Evolutionary conservation across 2,113 vertebrate species (phyloP).

Genomic region (Oxyruncus cristatus): DNA sequence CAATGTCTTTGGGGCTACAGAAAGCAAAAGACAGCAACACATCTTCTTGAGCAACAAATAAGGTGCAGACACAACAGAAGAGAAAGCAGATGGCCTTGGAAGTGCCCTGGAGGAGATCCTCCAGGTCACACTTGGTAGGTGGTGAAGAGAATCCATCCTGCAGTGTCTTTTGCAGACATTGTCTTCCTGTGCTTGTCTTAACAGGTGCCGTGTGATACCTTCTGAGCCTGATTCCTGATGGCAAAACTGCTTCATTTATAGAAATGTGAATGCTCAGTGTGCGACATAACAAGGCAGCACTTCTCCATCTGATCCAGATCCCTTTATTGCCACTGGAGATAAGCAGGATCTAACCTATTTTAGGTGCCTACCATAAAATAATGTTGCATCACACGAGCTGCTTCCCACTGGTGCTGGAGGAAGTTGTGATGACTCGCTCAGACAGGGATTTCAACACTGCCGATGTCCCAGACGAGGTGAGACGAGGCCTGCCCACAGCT

Average conservation of each 20-base stretch:
- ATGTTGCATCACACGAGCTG: background rate
- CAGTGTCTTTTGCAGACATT: background rate
- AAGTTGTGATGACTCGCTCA: conserved; percentile 27
- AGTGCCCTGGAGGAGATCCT: conserved; percentile 1
- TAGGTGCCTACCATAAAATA: background rate
- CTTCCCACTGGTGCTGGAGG: background rate
- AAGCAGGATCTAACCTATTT: conserved; percentile 8
- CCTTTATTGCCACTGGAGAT: background rate
- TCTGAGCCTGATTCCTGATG: background rate
- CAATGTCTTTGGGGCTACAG: background rate
- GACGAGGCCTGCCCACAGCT: conserved; percentile 48
- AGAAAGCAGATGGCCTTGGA: conserved; percentile 21
- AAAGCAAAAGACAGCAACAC: conserved; percentile 10
- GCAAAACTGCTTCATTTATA: background rate
- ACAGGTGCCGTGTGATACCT: background rate
- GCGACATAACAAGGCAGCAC: background rate
- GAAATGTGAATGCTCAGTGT: background rate
- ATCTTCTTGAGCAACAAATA: background rate
- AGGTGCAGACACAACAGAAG: conserved; percentile 5
- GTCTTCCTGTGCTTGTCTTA: background rate
- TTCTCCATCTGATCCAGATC: background rate
- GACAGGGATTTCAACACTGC: conserved; percentile 42
- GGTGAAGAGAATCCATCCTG: background rate
- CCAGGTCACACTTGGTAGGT: background rate
- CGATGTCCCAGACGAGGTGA: conserved; percentile 50